Evolutionary conservation across 2,797 vertebrate genomes (phyloP).

Genomic region (Pygocentrus nattereri): DNA sequence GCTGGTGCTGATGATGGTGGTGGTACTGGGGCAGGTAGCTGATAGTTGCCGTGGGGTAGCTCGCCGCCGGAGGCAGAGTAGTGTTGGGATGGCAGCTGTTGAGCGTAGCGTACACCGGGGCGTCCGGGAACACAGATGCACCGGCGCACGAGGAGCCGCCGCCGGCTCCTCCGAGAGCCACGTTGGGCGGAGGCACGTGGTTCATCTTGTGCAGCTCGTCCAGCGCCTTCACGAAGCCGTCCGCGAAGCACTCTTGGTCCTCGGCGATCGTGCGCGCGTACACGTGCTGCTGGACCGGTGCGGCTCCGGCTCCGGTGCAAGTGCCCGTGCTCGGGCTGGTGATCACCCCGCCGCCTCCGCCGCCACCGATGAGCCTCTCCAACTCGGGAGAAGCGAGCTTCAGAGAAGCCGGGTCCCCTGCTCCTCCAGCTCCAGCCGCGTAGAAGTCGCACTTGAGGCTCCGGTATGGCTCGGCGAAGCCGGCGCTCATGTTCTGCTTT

Average conservation of each 20-base stretch:
- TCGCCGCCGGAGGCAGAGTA: slow-evolving; percentile 73
- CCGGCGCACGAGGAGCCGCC: slow-evolving; percentile 74
- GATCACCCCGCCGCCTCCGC: slow-evolving; percentile 91
- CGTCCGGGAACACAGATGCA: slow-evolving; percentile 78
- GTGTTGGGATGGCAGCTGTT: slow-evolving; percentile 84
- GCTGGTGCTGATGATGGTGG: slow-evolving; percentile 71
- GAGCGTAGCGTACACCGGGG: slow-evolving; percentile 89
- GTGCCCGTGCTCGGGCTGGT: slow-evolving; percentile 82
- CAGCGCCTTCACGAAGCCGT: slow-evolving; percentile 91
- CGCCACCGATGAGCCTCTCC: slow-evolving; percentile 92
- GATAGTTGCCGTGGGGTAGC: slow-evolving; percentile 89
- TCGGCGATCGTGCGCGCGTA: slow-evolving; percentile 87
- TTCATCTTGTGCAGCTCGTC: slow-evolving; percentile 97
- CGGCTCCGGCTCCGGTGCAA: neutral
- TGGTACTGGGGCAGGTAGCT: slow-evolving; percentile 90
- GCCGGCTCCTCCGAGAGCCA: slow-evolving; percentile 83
- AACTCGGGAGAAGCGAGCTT: slow-evolving; percentile 92
- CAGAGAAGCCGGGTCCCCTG: slow-evolving; percentile 80
- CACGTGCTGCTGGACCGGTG: slow-evolving; percentile 78
- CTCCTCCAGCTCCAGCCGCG: slow-evolving; percentile 64
- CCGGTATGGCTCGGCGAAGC: slow-evolving; percentile 88
- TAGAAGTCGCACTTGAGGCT: slow-evolving; percentile 85
- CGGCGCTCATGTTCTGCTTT: slow-evolving; percentile 87
- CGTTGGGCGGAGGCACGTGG: slow-evolving; percentile 92
- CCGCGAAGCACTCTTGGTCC: slow-evolving; percentile 92